Conservation (phyloP, 2,797 vertebrate species). For the Argya squamiceps region DNA sequence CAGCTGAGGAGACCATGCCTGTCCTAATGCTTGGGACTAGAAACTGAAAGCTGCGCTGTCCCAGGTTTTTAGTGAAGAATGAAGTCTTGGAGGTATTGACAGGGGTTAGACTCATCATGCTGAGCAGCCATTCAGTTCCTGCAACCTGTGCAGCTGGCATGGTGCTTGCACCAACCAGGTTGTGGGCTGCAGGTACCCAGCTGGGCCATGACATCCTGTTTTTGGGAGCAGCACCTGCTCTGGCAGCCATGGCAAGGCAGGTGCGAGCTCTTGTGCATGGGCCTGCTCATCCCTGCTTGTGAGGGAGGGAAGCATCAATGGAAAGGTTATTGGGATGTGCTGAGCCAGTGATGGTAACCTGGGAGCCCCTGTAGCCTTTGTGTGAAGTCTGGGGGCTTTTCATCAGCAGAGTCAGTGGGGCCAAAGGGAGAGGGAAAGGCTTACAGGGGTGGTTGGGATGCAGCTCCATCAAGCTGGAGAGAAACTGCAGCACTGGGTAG, state of each 20-base stretch:
- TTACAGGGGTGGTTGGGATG: background rate
- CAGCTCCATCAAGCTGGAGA: background rate
- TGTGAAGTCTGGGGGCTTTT: background rate
- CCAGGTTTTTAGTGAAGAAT: background rate
- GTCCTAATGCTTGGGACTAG: background rate
- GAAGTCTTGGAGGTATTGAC: background rate
- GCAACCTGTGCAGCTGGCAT: background rate
- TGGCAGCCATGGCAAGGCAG: accelerated
- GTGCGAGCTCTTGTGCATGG: background rate
- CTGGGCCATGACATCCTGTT: accelerated
- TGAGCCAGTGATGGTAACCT: background rate
- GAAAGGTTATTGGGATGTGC: accelerated
- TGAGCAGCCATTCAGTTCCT: background rate
- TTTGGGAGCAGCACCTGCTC: background rate
- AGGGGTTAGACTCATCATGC: background rate
- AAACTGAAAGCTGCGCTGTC: background rate
- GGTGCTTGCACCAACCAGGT: accelerated
- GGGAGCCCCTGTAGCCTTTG: background rate
- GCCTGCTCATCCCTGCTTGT: background rate
- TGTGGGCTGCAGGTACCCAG: background rate
- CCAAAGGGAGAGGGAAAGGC: background rate
- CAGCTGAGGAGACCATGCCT: background rate
- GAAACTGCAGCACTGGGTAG: constrained; percentile 6
- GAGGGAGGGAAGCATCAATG: background rate
- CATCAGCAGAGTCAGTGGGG: background rate